Base-by-base conservation (phyloP, 2,888 invertebrate genomes). In the Luperina testacea region DNA sequence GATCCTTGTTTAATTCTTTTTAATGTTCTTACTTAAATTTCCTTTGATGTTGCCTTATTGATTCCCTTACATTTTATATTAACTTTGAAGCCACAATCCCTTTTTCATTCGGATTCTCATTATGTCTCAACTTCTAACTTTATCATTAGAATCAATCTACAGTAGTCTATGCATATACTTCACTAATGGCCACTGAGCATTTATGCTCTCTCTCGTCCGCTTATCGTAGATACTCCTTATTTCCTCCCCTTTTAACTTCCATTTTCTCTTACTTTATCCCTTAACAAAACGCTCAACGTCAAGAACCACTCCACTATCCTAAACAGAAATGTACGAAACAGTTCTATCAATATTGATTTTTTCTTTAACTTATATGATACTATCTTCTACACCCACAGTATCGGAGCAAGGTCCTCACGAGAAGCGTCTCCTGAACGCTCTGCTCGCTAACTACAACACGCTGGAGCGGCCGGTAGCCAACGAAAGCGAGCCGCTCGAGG, bases 401-500 rank as follows among this genome's bases (percentile, higher is more conserved):
- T 98, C 98, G 96, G 97, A 98, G 97, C 98, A 98, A 97, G 99
- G 99, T 94, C 98, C 98, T 84, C 98, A 99, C 96, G 99, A 99
- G 97, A 98, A 98, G 97, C 97, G 98, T 92, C 97, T 99, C 91
- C 97, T 99, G 92, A 98, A 98, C 96, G 97, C 98, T 94, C 97
- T 99, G 91, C 97, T 99, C 92, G 97, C 97, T 91, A 97, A 97
- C 84, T 99, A 99, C 97, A 99, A 99, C 97, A 98, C 98, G 89
- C 97, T 99, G 95, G 99, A 99, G 97, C 97, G 99, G 95, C 99
- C 99, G 80, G 99, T 99, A 87, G 98, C 98, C 91, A 98, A 99
- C 95, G 99, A 99, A 97, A 98, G 98, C 91, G 98, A 99, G 92
- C 98, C 99, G 75, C 97, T 99, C 88, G 98, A 98, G 97, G 98